Evolutionary conservation across 2,888 invertebrate species (phyloP).

Genomic region (Myathropa florea): DNA sequence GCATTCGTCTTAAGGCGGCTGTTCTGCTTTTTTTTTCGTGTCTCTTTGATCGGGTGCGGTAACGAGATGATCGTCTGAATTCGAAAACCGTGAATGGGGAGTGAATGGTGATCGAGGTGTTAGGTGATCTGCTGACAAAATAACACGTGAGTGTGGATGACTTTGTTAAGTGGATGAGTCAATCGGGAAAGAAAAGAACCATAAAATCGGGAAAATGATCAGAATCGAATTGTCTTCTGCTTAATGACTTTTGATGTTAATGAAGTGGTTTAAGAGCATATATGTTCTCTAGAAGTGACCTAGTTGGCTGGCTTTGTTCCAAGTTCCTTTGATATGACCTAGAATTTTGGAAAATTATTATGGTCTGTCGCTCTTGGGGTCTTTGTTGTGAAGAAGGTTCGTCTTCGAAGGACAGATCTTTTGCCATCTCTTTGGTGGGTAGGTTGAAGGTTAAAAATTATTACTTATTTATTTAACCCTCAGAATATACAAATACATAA

Average conservation of each 20-base stretch:
- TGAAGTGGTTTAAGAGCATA: neutral
- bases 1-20: neutral
- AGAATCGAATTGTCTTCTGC: neutral
- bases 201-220: neutral
- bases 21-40: neutral
- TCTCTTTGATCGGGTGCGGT: neutral
- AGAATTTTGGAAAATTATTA: too few species aligned
- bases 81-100: neutral
- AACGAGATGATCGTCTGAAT: neutral
- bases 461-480: too few species aligned
- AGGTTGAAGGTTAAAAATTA: too few species aligned
- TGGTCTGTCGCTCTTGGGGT: too few species aligned
- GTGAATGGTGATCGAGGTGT: neutral
- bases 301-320: neutral
- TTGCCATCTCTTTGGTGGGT: too few species aligned
- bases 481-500: too few species aligned
- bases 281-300: neutral
- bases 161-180: slow-evolving; percentile 8
- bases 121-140: neutral
- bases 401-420: too few species aligned
- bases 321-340: neutral
- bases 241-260: neutral
- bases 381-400: too few species aligned
- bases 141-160: slow-evolving; percentile 9
- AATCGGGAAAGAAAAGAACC: neutral